Conservation (phyloP, 2,113 vertebrate genomes). For the Candoia aspera region DNA sequence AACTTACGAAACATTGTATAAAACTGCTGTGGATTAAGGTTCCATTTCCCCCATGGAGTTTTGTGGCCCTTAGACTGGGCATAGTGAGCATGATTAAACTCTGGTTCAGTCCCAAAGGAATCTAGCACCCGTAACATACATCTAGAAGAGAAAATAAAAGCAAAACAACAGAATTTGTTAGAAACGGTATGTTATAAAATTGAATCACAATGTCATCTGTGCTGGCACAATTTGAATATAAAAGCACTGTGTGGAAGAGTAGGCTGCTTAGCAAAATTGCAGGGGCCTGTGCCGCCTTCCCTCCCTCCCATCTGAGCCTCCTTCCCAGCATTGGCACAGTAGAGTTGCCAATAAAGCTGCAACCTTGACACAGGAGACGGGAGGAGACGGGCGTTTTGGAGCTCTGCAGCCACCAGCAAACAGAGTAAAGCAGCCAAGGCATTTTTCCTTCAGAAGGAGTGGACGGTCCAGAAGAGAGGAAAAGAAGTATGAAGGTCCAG, state of each 20-base stretch:
- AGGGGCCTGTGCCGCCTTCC: neutral
- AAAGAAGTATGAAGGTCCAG: neutral
- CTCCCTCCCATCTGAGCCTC: neutral
- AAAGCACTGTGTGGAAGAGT: neutral
- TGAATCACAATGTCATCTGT: neutral
- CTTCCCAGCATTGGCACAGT: neutral
- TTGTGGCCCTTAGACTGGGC: constrained; percentile 98
- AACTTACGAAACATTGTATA: constrained; percentile 99
- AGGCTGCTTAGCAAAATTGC: neutral
- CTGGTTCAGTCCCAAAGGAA: constrained; percentile 96
- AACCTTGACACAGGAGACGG: neutral
- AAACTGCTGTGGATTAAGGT: constrained; percentile 98
- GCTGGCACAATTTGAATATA: neutral
- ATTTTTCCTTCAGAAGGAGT: neutral
- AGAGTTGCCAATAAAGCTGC: neutral
- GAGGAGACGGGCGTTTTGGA: neutral
- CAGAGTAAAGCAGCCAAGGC: neutral
- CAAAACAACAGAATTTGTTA: neutral
- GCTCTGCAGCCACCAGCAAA: neutral
- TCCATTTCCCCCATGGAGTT: constrained; percentile 99
- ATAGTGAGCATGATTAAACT: constrained; percentile 98
- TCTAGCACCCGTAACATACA: constrained; percentile 97
- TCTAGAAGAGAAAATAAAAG: constrained; percentile 69
- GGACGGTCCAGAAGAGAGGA: neutral
- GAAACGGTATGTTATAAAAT: neutral